These are phyloP conservation scores for Zelostemma sp. DNA, from an alignment of 1,140 invertebrate species.

Conservation along the genomic window DNA sequence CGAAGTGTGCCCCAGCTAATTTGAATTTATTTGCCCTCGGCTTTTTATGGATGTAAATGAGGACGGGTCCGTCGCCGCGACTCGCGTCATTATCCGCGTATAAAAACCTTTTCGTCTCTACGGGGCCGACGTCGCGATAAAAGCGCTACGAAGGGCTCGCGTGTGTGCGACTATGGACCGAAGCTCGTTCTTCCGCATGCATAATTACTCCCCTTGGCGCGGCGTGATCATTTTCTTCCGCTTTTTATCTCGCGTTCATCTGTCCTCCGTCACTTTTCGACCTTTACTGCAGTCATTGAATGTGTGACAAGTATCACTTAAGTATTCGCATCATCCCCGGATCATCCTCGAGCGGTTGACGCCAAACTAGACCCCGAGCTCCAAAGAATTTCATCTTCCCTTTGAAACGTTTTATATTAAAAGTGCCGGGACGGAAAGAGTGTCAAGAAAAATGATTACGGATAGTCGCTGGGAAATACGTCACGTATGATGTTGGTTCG, in stretches of 20 bases:
- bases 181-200: slow-evolving; percentile 25
- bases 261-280: slow-evolving; percentile 28
- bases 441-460: slow-evolving; percentile 13
- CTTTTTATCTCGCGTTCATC: slow-evolving; percentile 29
- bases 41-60: slow-evolving; percentile 30
- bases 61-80: slow-evolving; percentile 10
- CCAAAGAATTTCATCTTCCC: neutral
- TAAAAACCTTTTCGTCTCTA: slow-evolving; percentile 31
- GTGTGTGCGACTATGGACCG: neutral
- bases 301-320: slow-evolving; percentile 5
- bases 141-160: slow-evolving; percentile 17
- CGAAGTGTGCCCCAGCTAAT: slow-evolving; percentile 36
- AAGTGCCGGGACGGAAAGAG: neutral
- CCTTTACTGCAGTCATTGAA: slow-evolving; percentile 27
- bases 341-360: slow-evolving; percentile 25
- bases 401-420: slow-evolving; percentile 23
- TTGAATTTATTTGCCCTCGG: slow-evolving; percentile 45
- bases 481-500: no score
- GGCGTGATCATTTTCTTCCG: slow-evolving; percentile 23
- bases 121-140: slow-evolving; percentile 26
- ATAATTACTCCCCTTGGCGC: slow-evolving; percentile 41
- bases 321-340: slow-evolving; percentile 10
- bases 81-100: slow-evolving; percentile 26
- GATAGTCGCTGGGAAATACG: slow-evolving; percentile 1
- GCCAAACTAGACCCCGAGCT: slow-evolving; percentile 5